These are phyloP conservation scores for Stenurella melanura DNA, from an alignment of 2,888 invertebrate genomes.

Conservation along the genomic window DNA sequence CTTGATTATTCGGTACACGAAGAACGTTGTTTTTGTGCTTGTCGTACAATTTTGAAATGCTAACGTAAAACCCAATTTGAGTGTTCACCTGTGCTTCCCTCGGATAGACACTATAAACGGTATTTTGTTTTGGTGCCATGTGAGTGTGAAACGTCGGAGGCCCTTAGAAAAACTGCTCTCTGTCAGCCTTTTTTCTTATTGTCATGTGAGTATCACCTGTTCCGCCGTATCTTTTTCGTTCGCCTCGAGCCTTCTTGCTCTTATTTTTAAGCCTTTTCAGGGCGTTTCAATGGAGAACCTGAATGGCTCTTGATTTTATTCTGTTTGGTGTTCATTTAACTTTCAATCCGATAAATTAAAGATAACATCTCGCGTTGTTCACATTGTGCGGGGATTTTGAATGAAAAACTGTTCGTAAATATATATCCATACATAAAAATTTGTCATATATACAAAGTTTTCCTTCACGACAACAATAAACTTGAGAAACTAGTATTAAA, in stretches of 20 bases:
- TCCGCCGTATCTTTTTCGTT: neutral
- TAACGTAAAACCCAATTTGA: conserved; percentile 17
- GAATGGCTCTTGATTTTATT: neutral
- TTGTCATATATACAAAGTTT: no score
- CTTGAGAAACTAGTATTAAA: no score
- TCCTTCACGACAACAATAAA: no score
- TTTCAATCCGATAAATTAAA: neutral
- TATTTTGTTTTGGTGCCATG: conserved; percentile 15
- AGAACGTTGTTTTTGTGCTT: conserved; percentile 37
- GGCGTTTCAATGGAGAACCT: neutral
- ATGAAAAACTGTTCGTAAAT: no score
- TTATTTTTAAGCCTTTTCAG: neutral
- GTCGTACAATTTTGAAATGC: conserved; percentile 11
- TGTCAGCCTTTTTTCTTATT: conserved; percentile 1
- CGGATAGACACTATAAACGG: neutral
- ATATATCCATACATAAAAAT: no score
- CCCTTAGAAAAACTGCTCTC: conserved; percentile 7
- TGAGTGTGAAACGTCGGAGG: conserved; percentile 21
- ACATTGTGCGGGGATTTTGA: no score
- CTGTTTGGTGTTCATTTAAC: neutral
- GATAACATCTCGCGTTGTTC: neutral
- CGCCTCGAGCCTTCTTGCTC: neutral
- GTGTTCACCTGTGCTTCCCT: conserved; percentile 6
- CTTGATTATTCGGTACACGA: conserved; percentile 46
- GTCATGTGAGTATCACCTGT: conserved; percentile 54